Base-by-base conservation (phyloP, 2,888 invertebrate species). In the Empis stercorea region DNA sequence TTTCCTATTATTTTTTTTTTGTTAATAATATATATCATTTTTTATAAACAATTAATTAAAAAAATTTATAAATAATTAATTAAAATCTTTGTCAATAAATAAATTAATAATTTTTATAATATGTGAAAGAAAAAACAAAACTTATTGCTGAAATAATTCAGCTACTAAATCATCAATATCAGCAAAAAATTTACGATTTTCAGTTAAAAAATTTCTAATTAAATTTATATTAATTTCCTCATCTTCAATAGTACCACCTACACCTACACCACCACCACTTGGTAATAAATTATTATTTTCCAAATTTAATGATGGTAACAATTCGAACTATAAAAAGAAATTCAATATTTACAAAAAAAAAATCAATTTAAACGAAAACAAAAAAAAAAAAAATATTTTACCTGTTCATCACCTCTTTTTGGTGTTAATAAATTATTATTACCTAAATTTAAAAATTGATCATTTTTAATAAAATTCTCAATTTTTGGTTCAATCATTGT, bases 401-500 rank as follows among this genome's bases (percentile, higher is more conserved):
- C 44, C 40, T 45, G 23, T 27, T 27, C 44, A 11, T 14, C 34
- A 10, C 16, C 15, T 40, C 30, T 46, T 39, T 48, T 51, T 9
- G 50, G 46, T 11, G 46, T 34, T 16, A 51, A 32, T 11, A 48
- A 44, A 36, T 37, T 46, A 16, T 46, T 43, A 3, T 45, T 48
- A 6, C 47, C 51, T 23, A 51, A 47, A 47, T 51, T 48, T 32
- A 40, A 43, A 43, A 48, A 51, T 7, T 15, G 27, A 10, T 43
- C 44, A 14, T 13, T 32, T 16, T 48, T 44, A 14, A 42, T 42
- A 1, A 7, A 34, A 13, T 14, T 40, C 7, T 27, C 23, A 27
- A 27, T 27, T 27, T 27, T 27, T 27, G 23, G 23, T 27, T 27
- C 23, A 27, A 27, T 27, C 23, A 27, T 27, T 27, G 23, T 27